Conservation (phyloP, 1,140 invertebrate species). For the Glomeris maerens region DNA sequence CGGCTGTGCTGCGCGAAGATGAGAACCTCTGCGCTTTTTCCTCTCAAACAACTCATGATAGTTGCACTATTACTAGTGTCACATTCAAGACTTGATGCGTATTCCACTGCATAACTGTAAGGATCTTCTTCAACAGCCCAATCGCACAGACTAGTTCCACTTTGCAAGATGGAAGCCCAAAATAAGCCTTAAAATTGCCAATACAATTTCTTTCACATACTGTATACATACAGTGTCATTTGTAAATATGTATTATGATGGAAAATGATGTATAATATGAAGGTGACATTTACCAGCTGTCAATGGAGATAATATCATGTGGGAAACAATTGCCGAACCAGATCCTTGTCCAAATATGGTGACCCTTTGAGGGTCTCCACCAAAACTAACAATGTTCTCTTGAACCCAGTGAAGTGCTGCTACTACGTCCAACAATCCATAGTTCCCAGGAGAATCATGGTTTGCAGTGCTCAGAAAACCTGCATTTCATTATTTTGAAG, state of each 20-base stretch:
- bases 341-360: constrained; percentile 25
- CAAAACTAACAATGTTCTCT: constrained; percentile 76
- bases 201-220: too few relatives aligned
- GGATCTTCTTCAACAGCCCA: constrained; percentile 3
- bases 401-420: constrained; percentile 81
- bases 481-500: too few relatives aligned
- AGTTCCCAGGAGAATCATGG: constrained; percentile 86
- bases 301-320: constrained; percentile 19
- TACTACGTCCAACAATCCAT: constrained; percentile 83
- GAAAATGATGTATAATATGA: background rate
- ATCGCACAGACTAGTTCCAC: background rate
- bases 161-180: background rate
- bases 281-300: constrained; percentile 12
- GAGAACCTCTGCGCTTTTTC: background rate
- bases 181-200: constrained; percentile 3
- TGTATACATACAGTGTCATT: too few relatives aligned
- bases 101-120: background rate
- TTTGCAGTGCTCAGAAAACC: constrained; percentile 86
- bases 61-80: background rate
- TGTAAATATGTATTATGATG: too few relatives aligned
- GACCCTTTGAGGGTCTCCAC: constrained; percentile 53
- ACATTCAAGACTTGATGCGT: background rate
- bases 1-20: background rate
- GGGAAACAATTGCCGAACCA: constrained; percentile 22
- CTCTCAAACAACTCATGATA: background rate